phyloP scores from a whole-genome alignment of 1,140 invertebrate species.

The Carcinoscorpius rotundicauda region DNA sequence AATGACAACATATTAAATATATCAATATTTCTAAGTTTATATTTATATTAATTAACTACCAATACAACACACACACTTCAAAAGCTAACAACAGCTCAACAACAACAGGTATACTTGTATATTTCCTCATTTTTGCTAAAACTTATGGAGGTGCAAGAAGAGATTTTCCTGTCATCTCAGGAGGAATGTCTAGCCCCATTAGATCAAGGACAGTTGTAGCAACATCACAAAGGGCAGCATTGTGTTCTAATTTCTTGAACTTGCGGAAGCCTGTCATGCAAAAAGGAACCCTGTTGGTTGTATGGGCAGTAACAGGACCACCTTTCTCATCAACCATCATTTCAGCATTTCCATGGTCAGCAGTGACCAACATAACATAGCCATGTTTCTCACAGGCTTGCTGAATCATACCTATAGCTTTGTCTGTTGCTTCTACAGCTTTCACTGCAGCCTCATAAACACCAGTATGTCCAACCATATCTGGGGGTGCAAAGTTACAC shows the following conservation, averaged over 20 bases:
- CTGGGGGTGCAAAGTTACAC: conserved; percentile 42
- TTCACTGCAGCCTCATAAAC: conserved; percentile 37
- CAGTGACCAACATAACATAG: conserved; percentile 35
- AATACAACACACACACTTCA: too few relatives aligned
- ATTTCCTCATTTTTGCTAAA: too few relatives aligned
- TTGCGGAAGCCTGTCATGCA: conserved; percentile 24
- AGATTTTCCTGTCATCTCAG: conserved; percentile 36
- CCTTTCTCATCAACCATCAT: conserved; percentile 36
- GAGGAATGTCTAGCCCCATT: conserved; percentile 32
- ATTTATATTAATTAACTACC: too few relatives aligned
- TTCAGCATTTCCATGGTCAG: conserved; percentile 40
- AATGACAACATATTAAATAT: too few relatives aligned
- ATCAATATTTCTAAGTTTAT: too few relatives aligned
- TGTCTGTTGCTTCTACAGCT: conserved; percentile 36
- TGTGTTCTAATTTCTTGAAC: conserved; percentile 23
- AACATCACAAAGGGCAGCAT: conserved; percentile 36
- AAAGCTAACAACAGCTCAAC: too few relatives aligned
- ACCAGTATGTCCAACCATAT: conserved; percentile 41
- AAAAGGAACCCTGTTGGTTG: conserved; percentile 32
- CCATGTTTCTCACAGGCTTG: conserved; percentile 35
- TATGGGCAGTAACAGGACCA: conserved; percentile 37
- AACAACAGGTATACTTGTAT: too few relatives aligned
- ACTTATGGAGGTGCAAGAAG: conserved; percentile 19
- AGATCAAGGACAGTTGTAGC: conserved; percentile 36
- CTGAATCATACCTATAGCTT: conserved; percentile 27